Evolutionary conservation across 64 coral and sea anemone species (phyloP).

Genomic region (Acropora yongei): DNA sequence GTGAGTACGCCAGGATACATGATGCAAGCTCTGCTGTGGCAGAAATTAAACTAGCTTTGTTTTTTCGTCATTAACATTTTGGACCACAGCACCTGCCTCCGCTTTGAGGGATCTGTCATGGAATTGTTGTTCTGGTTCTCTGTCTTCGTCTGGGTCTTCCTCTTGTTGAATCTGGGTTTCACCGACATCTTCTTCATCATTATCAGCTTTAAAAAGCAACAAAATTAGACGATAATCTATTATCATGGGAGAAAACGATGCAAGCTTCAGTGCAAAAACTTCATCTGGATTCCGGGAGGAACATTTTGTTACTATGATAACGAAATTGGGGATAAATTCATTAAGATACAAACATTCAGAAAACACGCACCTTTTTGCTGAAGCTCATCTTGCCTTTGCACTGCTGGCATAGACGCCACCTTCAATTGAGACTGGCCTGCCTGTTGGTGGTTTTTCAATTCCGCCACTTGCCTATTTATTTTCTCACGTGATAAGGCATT

Average conservation of each 20-base stretch:
- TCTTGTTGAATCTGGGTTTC: not conserved
- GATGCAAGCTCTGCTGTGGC: not conserved
- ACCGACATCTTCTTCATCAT: constrained; percentile 42
- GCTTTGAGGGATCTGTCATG: not conserved
- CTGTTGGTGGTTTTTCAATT: constrained; percentile 7
- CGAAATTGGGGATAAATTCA: not conserved
- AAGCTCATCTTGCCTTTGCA: constrained; percentile 7
- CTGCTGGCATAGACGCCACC: constrained; percentile 28
- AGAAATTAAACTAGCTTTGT: not conserved
- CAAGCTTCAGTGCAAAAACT: too few relatives aligned
- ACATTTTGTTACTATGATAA: not conserved
- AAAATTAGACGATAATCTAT: not conserved
- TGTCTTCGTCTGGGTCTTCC: constrained; percentile 10
- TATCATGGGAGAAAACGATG: too few relatives aligned
- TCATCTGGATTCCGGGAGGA: too few relatives aligned
- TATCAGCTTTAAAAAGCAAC: not conserved
- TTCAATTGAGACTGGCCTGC: not conserved
- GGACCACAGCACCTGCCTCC: not conserved
- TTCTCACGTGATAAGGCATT: constrained; percentile 26
- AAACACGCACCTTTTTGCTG: not conserved
- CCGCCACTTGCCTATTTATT: constrained; percentile 18
- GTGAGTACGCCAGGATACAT: too few relatives aligned
- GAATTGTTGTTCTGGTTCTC: constrained; percentile 9
- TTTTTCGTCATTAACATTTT: not conserved
- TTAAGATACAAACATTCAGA: not conserved